A percentile compares a stretch with the other conserved stretches of the same genome.
These are phyloP conservation scores for Gyps fulvus DNA, from an alignment of 2,113 vertebrate genomes.

Conservation along the genomic window DNA sequence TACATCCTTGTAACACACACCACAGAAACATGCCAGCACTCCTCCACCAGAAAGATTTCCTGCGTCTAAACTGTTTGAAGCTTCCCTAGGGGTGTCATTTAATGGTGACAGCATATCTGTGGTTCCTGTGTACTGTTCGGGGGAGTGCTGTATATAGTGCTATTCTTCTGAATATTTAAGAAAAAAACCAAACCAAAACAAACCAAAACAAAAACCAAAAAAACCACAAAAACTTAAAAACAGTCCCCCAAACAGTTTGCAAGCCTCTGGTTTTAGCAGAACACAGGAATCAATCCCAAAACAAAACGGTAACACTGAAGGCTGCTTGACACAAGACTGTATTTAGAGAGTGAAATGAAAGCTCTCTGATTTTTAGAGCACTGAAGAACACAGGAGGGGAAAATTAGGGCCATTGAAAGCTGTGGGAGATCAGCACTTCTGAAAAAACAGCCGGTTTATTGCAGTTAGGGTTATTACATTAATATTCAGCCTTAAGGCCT, in stretches of 20 bases:
- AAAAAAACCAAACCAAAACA: too few relatives aligned
- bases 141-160: background rate
- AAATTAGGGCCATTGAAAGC: background rate
- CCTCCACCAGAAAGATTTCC: background rate
- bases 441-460: background rate
- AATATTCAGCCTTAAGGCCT: conserved; percentile 3
- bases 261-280: background rate
- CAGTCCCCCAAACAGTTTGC: background rate
- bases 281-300: background rate
- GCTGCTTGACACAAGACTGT: background rate
- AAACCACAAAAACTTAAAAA: background rate
- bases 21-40: background rate
- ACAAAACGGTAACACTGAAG: background rate
- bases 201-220: too few relatives aligned
- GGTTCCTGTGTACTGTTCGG: background rate
- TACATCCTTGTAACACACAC: background rate
- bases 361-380: background rate
- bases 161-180: background rate
- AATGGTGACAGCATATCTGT: background rate
- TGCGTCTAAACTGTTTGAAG: background rate
- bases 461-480: background rate
- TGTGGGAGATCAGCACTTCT: background rate
- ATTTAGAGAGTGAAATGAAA: background rate
- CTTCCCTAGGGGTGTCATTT: background rate
- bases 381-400: rapidly evolving